A percentile compares a stretch with the other conserved stretches of the same genome.
phyloP scores from a whole-genome alignment of 2,113 vertebrate genomes.

The Amphiprion percula region DNA sequence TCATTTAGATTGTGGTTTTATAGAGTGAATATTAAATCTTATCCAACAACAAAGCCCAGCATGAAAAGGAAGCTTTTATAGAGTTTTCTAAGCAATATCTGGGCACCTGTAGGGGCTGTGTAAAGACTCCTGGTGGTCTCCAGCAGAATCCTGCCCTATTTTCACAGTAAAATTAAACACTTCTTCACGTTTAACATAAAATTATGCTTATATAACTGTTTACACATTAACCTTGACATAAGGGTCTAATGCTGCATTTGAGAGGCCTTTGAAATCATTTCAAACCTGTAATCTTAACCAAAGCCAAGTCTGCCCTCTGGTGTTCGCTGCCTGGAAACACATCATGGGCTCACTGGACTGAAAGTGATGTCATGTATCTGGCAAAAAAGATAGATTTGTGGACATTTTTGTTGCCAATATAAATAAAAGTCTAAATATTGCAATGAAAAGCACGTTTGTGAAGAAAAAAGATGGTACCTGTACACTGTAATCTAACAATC shows the following conservation, averaged over 20 bases:
- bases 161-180: no score
- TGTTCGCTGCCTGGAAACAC: conserved; percentile 26
- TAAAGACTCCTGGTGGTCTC: no score
- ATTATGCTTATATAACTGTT: not conserved
- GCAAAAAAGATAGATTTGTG: no score
- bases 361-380: no score
- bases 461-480: no score
- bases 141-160: not conserved
- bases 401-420: no score
- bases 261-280: no score
- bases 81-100: not conserved
- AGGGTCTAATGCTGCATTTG: no score
- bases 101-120: no score
- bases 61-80: not conserved
- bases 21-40: not conserved
- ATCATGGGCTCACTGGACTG: not conserved
- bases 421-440: no score
- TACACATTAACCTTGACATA: not conserved
- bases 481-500: no score
- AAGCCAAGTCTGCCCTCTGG: conserved; percentile 54
- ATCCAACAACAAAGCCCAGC: not conserved
- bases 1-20: conserved; percentile 13
- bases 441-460: no score
- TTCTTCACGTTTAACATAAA: not conserved
- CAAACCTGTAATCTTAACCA: not conserved